Evolutionary conservation across 2,888 invertebrate species (phyloP).

Genomic region (Arctia plantaginis): DNA sequence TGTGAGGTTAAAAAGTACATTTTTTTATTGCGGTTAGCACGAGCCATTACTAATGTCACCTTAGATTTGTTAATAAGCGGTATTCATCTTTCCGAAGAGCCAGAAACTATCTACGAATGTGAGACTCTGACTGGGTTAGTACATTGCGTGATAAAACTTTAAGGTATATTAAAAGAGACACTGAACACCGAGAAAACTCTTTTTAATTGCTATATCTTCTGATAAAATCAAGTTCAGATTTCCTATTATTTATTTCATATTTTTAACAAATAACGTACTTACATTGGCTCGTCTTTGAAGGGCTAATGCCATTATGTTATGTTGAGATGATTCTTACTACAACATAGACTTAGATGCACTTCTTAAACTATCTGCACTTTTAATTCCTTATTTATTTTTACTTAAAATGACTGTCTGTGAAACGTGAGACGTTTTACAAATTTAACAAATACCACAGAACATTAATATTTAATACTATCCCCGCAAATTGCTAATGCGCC

Average conservation of each 20-base stretch:
- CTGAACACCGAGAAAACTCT: background rate
- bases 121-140: background rate
- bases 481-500: no score
- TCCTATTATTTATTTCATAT: background rate
- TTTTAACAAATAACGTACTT: slow-evolving; percentile 68
- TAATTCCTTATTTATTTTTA: no score
- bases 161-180: background rate
- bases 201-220: background rate
- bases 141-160: background rate
- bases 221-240: background rate
- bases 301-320: slow-evolving; percentile 88
- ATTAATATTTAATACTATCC: no score
- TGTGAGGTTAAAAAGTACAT: background rate
- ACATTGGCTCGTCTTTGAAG: slow-evolving; percentile 92
- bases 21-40: background rate
- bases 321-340: background rate
- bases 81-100: no score
- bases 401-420: no score
- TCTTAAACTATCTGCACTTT: background rate
- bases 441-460: no score
- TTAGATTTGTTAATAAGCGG: no score
- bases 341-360: no score
- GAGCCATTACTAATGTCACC: no score
- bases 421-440: no score
- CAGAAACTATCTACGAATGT: background rate